Conservation (phyloP, 2,797 vertebrate species). For the Poeciliopsis paucimaculata region DNA sequence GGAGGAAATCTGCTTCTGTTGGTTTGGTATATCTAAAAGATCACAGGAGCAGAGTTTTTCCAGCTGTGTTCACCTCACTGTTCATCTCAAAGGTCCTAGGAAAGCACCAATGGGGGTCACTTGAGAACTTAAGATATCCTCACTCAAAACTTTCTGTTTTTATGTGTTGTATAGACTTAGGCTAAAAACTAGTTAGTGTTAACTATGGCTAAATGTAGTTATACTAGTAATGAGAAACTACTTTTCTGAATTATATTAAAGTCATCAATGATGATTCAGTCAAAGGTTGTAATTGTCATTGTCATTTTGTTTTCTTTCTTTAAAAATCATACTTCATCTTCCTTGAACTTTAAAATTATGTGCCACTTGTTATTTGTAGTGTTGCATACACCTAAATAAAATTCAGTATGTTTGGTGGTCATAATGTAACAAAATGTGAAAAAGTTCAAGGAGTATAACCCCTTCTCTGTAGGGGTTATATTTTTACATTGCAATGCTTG, state of each 20-base stretch:
- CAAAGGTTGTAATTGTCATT: background rate
- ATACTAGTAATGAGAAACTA: background rate
- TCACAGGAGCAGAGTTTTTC: slow-evolving; percentile 83
- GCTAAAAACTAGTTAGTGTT: no score
- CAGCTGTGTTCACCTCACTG: slow-evolving; percentile 64
- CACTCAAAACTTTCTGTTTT: background rate
- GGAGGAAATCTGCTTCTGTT: slow-evolving; percentile 81
- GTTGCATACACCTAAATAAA: background rate
- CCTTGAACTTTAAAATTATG: background rate
- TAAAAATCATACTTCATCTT: background rate
- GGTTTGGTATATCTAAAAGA: slow-evolving; percentile 73
- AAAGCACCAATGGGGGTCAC: slow-evolving; percentile 5
- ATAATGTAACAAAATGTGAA: background rate
- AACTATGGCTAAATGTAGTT: background rate
- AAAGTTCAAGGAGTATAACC: background rate
- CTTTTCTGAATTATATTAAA: background rate
- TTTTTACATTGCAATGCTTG: background rate
- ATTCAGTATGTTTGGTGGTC: background rate
- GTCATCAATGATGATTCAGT: background rate
- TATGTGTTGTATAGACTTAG: background rate
- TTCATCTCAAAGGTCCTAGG: slow-evolving; percentile 15
- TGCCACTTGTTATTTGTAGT: background rate
- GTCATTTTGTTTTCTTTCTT: background rate
- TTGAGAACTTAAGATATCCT: slow-evolving; percentile 1
- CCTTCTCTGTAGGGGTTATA: background rate